phyloP scores from a whole-genome alignment of 2,888 invertebrate species.

The Molanna angustata region DNA sequence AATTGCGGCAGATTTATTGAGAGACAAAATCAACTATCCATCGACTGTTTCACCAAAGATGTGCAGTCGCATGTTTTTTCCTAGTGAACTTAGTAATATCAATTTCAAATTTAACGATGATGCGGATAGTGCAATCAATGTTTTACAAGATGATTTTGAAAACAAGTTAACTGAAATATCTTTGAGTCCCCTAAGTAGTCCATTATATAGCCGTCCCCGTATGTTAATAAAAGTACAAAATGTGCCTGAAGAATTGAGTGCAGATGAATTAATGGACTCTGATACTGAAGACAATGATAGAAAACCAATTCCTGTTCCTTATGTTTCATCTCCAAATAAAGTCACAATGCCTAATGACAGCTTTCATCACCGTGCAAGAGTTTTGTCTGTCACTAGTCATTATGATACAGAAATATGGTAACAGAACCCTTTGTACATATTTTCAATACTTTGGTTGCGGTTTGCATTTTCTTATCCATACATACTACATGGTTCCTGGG shows the following conservation, averaged over 20 bases:
- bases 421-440: too few relatives aligned
- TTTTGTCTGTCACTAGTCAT: slow-evolving; percentile 61
- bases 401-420: slow-evolving; percentile 77
- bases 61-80: slow-evolving; percentile 45
- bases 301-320: slow-evolving; percentile 50
- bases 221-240: slow-evolving; percentile 30
- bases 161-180: slow-evolving; percentile 46
- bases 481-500: slow-evolving; percentile 22
- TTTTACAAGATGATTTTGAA: slow-evolving; percentile 40
- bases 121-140: slow-evolving; percentile 13
- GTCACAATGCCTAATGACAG: slow-evolving; percentile 63
- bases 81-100: slow-evolving; percentile 27
- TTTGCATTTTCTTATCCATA: slow-evolving; percentile 14
- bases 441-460: slow-evolving; percentile 23
- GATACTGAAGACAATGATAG: slow-evolving; percentile 49
- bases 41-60: slow-evolving; percentile 61
- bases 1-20: slow-evolving; percentile 60
- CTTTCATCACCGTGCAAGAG: slow-evolving; percentile 61
- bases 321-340: slow-evolving; percentile 49
- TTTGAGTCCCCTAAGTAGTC: slow-evolving; percentile 49
- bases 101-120: slow-evolving; percentile 30
- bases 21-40: slow-evolving; percentile 70
- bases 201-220: slow-evolving; percentile 47
- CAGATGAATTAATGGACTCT: slow-evolving; percentile 51
- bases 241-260: slow-evolving; percentile 36